phyloP scores from a whole-genome alignment of 2,113 vertebrate genomes.

The Lontra canadensis region DNA sequence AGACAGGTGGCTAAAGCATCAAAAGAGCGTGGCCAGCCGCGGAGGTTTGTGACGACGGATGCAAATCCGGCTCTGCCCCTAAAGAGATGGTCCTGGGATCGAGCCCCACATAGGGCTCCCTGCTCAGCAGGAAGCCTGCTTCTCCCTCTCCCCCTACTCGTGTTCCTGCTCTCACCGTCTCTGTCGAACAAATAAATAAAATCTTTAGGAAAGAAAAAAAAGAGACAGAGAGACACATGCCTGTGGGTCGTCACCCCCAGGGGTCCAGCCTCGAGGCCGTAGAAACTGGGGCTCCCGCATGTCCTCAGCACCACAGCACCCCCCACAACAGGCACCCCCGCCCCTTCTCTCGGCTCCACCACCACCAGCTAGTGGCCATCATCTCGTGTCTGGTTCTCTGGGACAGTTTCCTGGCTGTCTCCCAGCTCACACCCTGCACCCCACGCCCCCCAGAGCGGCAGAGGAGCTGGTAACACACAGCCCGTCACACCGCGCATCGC shows the following conservation, averaged over 20 bases:
- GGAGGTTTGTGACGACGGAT: not conserved
- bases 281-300: fast-evolving
- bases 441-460: not conserved
- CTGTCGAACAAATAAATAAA: too few species aligned
- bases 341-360: fast-evolving
- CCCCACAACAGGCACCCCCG: too few species aligned
- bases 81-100: too few species aligned
- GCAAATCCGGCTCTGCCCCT: not conserved
- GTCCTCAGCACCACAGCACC: not conserved
- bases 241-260: fast-evolving
- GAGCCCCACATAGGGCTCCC: too few species aligned
- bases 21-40: fast-evolving
- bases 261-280: fast-evolving
- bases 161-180: too few species aligned
- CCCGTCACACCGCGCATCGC: fast-evolving
- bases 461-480: not conserved
- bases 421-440: fast-evolving
- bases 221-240: fast-evolving
- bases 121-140: too few species aligned
- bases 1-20: too few species aligned
- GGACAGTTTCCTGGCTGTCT: not conserved
- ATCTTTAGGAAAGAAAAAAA: too few species aligned
- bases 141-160: too few species aligned
- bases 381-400: fast-evolving
- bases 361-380: not conserved